Conservation (phyloP, 2,113 vertebrate species). For the Passerina amoena region DNA sequence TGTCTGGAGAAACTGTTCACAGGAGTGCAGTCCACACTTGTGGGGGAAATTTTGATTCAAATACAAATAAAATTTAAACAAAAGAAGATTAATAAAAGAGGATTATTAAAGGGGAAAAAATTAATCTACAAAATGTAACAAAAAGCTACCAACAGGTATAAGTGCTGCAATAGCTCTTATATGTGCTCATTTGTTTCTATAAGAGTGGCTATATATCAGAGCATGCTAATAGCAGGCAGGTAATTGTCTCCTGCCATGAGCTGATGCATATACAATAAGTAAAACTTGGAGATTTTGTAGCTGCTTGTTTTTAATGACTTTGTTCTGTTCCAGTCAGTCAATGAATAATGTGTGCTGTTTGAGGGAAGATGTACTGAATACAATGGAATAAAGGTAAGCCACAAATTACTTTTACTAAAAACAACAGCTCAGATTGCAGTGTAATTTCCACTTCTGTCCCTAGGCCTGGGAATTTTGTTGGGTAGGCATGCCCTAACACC, state of each 20-base stretch:
- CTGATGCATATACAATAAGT: neutral
- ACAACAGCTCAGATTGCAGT: neutral
- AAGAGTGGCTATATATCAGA: neutral
- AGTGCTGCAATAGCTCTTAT: neutral
- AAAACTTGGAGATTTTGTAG: neutral
- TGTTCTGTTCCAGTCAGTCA: neutral
- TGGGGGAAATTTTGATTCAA: neutral
- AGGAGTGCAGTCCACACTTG: neutral
- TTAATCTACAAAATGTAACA: neutral
- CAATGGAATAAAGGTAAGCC: accelerated
- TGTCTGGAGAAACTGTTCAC: neutral
- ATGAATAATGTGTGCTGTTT: neutral
- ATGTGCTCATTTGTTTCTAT: neutral
- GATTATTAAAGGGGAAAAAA: neutral
- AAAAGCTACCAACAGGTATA: accelerated
- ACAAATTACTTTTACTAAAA: neutral
- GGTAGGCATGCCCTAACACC: neutral
- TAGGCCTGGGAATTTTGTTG: neutral
- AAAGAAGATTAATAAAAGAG: neutral
- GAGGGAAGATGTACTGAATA: neutral
- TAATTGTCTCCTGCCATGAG: neutral
- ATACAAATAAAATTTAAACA: neutral
- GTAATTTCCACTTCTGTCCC: neutral
- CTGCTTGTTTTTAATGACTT: neutral
- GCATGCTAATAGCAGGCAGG: neutral